A percentile compares a stretch with the other conserved stretches of the same genome.
These are phyloP conservation scores for Corythoichthys intestinalis DNA, from an alignment of 2,113 vertebrate genomes.

Conservation along the genomic window DNA sequence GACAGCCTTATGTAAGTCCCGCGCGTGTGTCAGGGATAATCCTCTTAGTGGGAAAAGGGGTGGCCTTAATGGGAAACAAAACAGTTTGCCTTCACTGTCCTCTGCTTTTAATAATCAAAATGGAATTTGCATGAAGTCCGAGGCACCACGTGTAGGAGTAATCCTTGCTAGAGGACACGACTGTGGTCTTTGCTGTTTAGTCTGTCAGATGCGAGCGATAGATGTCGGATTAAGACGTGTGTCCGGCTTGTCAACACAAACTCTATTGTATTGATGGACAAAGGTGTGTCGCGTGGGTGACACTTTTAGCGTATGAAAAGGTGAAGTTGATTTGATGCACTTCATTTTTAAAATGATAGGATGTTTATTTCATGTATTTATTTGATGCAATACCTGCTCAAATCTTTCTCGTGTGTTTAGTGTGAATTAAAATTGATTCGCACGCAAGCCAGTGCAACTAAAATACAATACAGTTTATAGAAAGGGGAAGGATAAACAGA, in stretches of 20 bases:
- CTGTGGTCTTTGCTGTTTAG: conserved; percentile 34
- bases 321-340: neutral
- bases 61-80: conserved; percentile 53
- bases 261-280: neutral
- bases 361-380: neutral
- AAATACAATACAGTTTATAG: neutral
- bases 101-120: conserved; percentile 63
- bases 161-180: conserved; percentile 51
- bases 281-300: neutral
- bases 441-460: neutral
- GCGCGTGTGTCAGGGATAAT: conserved; percentile 54
- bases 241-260: conserved; percentile 3
- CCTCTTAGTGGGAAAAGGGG: conserved; percentile 56
- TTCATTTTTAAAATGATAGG: neutral
- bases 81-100: conserved; percentile 49
- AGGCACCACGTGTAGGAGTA: conserved; percentile 24
- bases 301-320: neutral
- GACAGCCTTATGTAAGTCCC: conserved; percentile 56
- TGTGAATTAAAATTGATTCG: neutral
- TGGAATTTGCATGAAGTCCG: conserved; percentile 38
- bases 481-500: neutral
- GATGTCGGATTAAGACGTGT: conserved; percentile 31
- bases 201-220: conserved; percentile 14
- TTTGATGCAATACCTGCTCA: neutral
- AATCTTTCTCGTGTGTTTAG: neutral